These are phyloP conservation scores for Panopea generosa DNA, from an alignment of 2,888 invertebrate species.

Conservation along the genomic window DNA sequence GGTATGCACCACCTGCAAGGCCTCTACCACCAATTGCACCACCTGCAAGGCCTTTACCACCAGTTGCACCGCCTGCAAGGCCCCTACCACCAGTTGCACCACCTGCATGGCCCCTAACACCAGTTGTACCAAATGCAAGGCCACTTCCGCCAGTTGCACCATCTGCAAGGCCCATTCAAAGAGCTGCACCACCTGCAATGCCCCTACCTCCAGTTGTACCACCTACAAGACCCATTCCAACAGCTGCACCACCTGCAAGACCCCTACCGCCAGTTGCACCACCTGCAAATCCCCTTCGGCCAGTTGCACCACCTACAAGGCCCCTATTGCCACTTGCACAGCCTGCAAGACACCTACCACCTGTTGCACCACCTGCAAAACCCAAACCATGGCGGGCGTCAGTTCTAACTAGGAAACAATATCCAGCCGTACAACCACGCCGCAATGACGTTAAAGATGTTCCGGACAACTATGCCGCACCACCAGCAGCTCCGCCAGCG, in stretches of 20 bases:
- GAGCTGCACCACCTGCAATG: background rate
- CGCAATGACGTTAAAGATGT: background rate
- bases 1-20: background rate
- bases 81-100: background rate
- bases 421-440: background rate
- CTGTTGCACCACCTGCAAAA: no score
- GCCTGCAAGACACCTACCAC: no score
- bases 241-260: background rate
- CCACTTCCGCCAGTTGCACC: background rate
- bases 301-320: background rate
- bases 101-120: background rate
- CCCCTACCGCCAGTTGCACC: background rate
- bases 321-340: no score
- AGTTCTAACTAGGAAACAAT: no score
- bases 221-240: constrained; percentile 2
- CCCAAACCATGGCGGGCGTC: no score
- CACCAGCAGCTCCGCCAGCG: background rate
- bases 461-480: no score
- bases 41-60: background rate
- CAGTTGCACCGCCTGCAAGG: background rate
- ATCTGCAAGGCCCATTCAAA: background rate
- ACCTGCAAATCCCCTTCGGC: no score
- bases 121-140: background rate
- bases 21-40: background rate
- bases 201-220: background rate